Evolutionary conservation across 2,888 invertebrate species (phyloP).

Genomic region (Calameuta pallipes): DNA sequence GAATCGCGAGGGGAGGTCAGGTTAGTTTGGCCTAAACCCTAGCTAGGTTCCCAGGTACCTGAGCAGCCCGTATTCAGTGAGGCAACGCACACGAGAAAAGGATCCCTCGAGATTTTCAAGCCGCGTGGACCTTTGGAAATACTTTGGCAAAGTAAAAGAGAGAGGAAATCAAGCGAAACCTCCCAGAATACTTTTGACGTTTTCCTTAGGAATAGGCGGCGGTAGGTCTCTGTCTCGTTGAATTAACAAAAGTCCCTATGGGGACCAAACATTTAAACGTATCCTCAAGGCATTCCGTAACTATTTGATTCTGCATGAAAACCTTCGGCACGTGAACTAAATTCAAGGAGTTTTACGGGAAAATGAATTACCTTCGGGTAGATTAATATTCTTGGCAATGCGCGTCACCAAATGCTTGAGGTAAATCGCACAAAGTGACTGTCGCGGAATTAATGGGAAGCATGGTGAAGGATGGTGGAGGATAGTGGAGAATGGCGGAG

Average conservation of each 20-base stretch:
- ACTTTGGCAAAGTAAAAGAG: not conserved
- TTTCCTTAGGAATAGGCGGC: too few relatives aligned
- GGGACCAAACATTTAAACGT: too few relatives aligned
- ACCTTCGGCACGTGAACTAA: too few relatives aligned
- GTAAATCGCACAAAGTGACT: not conserved
- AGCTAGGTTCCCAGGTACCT: not conserved
- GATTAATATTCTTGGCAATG: slow-evolving; percentile 3
- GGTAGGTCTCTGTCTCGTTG: too few relatives aligned
- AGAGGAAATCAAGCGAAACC: not conserved
- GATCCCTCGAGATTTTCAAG: not conserved
- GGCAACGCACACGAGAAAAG: too few relatives aligned
- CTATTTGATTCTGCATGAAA: too few relatives aligned
- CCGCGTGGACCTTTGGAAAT: not conserved
- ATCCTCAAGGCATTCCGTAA: too few relatives aligned
- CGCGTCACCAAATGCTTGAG: not conserved
- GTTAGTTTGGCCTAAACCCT: too few relatives aligned
- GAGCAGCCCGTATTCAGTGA: not conserved
- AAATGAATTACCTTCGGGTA: not conserved
- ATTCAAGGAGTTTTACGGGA: too few relatives aligned
- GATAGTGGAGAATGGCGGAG: too few relatives aligned
- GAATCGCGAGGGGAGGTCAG: not conserved
- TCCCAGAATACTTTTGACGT: too few relatives aligned
- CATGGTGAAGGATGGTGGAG: not conserved
- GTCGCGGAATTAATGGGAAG: not conserved
- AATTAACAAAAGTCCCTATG: too few relatives aligned